Conservation (phyloP, 2,113 vertebrate species). For the Pseudopodoces humilis region DNA sequence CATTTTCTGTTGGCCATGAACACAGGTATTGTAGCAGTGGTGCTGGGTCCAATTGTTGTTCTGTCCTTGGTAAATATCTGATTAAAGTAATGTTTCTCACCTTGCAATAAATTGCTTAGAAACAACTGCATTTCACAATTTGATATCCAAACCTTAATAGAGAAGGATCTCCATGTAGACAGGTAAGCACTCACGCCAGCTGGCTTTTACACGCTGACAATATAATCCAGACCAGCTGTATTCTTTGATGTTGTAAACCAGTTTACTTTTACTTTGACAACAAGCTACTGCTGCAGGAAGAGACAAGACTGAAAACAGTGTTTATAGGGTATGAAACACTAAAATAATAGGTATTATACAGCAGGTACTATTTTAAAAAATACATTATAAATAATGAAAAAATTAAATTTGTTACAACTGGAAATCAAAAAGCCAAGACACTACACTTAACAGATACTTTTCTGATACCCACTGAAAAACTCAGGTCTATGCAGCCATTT, state of each 20-base stretch:
- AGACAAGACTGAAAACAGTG: slow-evolving; percentile 42
- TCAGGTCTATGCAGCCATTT: slow-evolving; percentile 21
- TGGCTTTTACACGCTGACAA: slow-evolving; percentile 5
- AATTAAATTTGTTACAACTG: slow-evolving; percentile 32
- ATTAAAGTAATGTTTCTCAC: neutral
- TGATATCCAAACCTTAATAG: neutral
- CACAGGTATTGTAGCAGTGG: neutral
- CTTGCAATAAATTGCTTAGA: neutral
- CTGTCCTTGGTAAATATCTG: neutral
- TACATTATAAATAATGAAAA: neutral
- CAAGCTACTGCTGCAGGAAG: neutral
- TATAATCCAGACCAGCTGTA: neutral
- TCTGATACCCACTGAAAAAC: slow-evolving; percentile 36
- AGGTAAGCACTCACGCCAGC: neutral
- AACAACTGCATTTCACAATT: neutral
- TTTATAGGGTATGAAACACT: slow-evolving; percentile 50
- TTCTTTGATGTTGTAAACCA: slow-evolving; percentile 42
- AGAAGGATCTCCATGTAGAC: neutral
- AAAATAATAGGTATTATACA: slow-evolving; percentile 47
- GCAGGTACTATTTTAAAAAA: neutral
- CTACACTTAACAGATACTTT: slow-evolving; percentile 42
- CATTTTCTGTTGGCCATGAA: rapidly evolving
- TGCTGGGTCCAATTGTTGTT: neutral
- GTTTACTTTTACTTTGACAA: slow-evolving; percentile 43
- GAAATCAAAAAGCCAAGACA: slow-evolving; percentile 50